Base-by-base conservation (phyloP, 2,888 invertebrate genomes). In the Drosophila neotestacea region DNA sequence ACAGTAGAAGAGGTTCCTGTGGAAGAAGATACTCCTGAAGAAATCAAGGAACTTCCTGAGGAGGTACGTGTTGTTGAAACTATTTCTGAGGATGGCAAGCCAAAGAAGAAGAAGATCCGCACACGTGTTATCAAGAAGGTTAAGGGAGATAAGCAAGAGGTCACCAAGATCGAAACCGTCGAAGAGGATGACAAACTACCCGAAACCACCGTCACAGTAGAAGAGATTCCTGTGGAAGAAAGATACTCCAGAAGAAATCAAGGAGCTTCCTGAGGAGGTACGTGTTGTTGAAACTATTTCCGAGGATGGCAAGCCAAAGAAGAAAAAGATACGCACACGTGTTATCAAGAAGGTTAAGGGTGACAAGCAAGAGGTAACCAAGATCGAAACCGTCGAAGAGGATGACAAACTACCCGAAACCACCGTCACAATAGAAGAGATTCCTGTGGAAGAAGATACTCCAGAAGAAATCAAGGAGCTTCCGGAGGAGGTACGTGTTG, bases 91-190 rank as follows among this genome's bases (percentile, higher is more conserved):
- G 83, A 83, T 16, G 83, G 81, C 28, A 79, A 71, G 6, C 77
- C 78, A 0, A 79, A 61, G 39, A 83, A 76, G 52, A 83, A 73
- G 68, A 81, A 70, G 69, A 79, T 81, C 16, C 74, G 78, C 13
- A 83, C 83, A 36, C 77, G 81, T 4, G 70, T 78, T 6, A 81
- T 83, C 42, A 83, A 83, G 51, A 83, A 81, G 72, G 50, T 77
- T 13, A 81, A 79, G 72, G 83, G 77, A 28, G 75, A 66, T 55
- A 83, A 79, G 38, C 76, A 79, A 71, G 77, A 82, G 59, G 73
- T 82, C 30, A 82, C 82, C 16, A 81, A 82, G 55, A 79, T 82
- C 42, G 81, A 82, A 55, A 81, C 77, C n/a, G 73, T 82, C 11
- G 79, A 81, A 58, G 82, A 81, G 50, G 80, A 79, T 66, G 81